Evolutionary conservation across 2,113 vertebrate species (phyloP), one percentile per base, ranked within the genome.

Genomic region (Pedionomus torquatus): DNA sequence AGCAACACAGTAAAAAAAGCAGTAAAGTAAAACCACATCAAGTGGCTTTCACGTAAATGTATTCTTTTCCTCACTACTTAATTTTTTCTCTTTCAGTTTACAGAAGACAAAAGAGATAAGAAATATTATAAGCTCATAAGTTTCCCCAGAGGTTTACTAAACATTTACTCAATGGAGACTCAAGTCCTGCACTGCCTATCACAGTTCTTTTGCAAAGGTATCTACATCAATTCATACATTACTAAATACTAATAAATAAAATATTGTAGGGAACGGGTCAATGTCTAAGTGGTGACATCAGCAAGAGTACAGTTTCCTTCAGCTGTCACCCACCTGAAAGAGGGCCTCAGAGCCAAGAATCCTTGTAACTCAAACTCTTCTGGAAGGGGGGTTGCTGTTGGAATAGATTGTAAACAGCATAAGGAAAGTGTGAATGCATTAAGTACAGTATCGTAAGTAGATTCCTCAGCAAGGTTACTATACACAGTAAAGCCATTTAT

Each of bases 351-450:
- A 79, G 99, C 99, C 97, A 99, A 89, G 97, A 99, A 99, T 63
- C 99, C 99, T 97, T 99, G 99, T 85, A 99, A 97, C 94, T 99
- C 99, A 98, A 99, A 99, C 96, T 99, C 99, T 95, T 99, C 99
- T 46, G 99, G 99, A 97, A 99, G 99, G 3, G 99, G 99, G 39
- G 97, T 98, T 78, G 97, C 99, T 99, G 97, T 88, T 82, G 70
- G 70, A 96, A 95, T 11, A 95, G 63, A 97, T 5, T 76, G 20
- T 4, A 95, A 96, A 96, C 28, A 95, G 82, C 4, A 7, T 84
- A 68, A 97, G n/a, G 24, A 94, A 77, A 92, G 25, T 37, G 57
- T 12, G 21, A 83, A 89, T 54, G 21, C 21, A 83, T 2, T 39
- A 30, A 70, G 16, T 49, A 86, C 43, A 54, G 19, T 43, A 85